phyloP scores from a whole-genome alignment of 2,888 invertebrate species.

The Cerceris ruficornis region DNA sequence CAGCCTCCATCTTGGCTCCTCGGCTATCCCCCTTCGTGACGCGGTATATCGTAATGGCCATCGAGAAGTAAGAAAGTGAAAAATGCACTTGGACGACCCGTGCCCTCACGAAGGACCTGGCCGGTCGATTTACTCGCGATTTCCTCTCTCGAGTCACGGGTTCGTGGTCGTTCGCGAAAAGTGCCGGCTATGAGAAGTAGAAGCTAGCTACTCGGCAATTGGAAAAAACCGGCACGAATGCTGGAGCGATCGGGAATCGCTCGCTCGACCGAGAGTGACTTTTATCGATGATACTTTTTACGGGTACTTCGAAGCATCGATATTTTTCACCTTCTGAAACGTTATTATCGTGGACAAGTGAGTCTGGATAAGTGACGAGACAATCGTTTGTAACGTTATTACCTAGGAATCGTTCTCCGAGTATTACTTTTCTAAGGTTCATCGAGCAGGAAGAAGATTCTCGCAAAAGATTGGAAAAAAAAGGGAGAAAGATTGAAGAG shows the following conservation, averaged over 20 bases:
- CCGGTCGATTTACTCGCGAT: constrained; percentile 57
- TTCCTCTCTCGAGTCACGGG: constrained; percentile 43
- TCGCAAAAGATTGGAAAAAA: not conserved
- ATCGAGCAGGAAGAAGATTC: not conserved
- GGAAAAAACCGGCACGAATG: not conserved
- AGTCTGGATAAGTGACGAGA: no score
- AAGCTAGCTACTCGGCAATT: not conserved
- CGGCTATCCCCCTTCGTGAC: constrained; percentile 27
- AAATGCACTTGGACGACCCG: constrained; percentile 56
- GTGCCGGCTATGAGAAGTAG: constrained; percentile 1
- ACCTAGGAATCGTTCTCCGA: no score
- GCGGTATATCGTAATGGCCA: constrained; percentile 64
- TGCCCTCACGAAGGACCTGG: constrained; percentile 32
- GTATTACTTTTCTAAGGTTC: no score
- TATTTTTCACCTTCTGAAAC: not conserved
- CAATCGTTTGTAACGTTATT: no score
- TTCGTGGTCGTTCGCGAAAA: constrained; percentile 27
- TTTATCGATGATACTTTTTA: not conserved
- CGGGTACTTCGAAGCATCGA: not conserved
- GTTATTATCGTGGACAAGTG: no score
- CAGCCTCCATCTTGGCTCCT: constrained; percentile 50
- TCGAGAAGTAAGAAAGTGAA: constrained; percentile 62
- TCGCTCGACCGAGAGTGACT: not conserved
- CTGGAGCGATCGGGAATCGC: not conserved
- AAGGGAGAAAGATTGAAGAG: constrained; percentile 7